Evolutionary conservation across 2,113 vertebrate genomes (phyloP).

Genomic region (Dicerorhinus sumatrensis): DNA sequence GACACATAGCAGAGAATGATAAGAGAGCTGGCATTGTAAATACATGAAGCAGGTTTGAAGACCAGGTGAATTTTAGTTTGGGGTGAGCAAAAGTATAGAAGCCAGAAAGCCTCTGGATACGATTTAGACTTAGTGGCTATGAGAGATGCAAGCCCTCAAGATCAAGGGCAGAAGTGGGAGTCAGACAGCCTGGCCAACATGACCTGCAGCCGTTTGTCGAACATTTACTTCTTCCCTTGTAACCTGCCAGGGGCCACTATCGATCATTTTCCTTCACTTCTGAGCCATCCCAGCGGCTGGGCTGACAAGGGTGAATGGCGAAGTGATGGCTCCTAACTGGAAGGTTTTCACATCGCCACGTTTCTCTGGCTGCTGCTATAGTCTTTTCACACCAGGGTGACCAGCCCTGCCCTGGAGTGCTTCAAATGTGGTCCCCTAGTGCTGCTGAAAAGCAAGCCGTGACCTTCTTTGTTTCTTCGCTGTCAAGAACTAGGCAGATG

Average conservation of each 20-base stretch:
- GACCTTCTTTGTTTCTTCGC: background rate
- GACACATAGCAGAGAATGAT: background rate
- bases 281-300: background rate
- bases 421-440: background rate
- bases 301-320: background rate
- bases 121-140: background rate
- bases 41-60: background rate
- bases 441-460: background rate
- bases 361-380: background rate
- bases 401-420: background rate
- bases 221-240: background rate
- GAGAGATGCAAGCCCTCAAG: background rate
- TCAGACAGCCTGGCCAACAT: background rate
- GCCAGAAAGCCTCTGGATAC: background rate
- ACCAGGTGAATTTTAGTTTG: background rate
- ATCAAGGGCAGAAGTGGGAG: background rate
- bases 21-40: background rate
- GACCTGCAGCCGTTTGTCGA: background rate
- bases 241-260: background rate
- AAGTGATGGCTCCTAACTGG: conserved; percentile 51
- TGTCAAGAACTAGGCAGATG: conserved; percentile 25
- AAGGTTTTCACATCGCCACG: background rate
- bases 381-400: conserved; percentile 15
- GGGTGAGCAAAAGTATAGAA: background rate
- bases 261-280: conserved; percentile 1